Evolutionary conservation across 2,113 vertebrate species (phyloP).

Genomic region (Chionomys nivalis): DNA sequence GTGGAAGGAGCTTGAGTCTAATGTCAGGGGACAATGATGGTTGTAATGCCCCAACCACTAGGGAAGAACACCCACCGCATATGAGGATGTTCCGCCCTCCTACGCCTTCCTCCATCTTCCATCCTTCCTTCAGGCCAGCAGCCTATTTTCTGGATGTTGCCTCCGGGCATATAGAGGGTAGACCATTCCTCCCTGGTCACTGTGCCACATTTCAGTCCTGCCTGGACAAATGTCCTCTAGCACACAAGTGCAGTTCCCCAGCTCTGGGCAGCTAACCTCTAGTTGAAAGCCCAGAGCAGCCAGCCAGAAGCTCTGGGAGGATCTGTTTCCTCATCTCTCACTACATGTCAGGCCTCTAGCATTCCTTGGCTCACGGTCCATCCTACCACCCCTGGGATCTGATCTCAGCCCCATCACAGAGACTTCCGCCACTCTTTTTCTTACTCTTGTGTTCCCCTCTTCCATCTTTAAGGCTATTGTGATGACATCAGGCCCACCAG

Average conservation of each 20-base stretch:
- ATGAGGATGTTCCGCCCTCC: neutral
- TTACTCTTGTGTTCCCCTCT: neutral
- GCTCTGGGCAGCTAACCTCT: neutral
- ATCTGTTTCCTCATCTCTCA: neutral
- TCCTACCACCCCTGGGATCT: too few species aligned
- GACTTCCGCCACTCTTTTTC: neutral
- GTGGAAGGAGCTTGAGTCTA: neutral
- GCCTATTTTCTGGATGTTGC: neutral
- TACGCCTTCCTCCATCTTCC: neutral
- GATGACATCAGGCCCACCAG: neutral
- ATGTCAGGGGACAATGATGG: neutral
- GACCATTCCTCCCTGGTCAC: neutral
- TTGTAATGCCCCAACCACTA: neutral
- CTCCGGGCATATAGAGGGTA: neutral
- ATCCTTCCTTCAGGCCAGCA: neutral
- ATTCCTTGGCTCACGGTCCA: fast-evolving
- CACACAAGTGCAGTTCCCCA: neutral
- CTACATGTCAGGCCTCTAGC: neutral
- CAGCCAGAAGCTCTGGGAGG: neutral
- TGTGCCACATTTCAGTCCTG: neutral
- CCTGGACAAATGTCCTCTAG: neutral
- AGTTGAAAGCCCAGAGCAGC: neutral
- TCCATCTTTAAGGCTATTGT: neutral
- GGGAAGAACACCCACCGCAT: neutral
- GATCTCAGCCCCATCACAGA: neutral